Percentiles rank a stretch among this genome's conserved stretches.
Conservation (phyloP, 2,888 invertebrate genomes). For the Scelioninae gen. 1 region DNA sequence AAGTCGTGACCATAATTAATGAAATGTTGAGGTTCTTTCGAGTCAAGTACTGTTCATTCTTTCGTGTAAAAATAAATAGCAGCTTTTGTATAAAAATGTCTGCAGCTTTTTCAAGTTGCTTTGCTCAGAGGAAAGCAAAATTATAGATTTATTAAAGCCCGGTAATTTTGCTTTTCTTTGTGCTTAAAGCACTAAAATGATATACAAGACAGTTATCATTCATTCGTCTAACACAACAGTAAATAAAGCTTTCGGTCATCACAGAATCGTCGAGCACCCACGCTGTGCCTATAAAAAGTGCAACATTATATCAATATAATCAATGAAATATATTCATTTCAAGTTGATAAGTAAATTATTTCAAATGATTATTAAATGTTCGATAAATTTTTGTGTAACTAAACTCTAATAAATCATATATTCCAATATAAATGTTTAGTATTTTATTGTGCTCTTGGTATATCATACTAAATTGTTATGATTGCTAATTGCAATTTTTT, state of each 20-base stretch:
- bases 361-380: too few species aligned
- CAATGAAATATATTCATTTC: too few species aligned
- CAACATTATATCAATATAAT: neutral
- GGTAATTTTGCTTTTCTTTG: neutral
- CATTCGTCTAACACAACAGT: slow-evolving; percentile 39
- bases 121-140: neutral
- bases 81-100: slow-evolving; percentile 14
- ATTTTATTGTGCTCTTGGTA: too few species aligned
- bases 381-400: too few species aligned
- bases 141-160: neutral
- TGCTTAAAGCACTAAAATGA: neutral
- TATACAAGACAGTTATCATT: slow-evolving; percentile 27
- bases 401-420: too few species aligned
- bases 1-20: neutral
- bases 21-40: neutral
- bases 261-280: slow-evolving; percentile 45
- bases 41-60: slow-evolving; percentile 6
- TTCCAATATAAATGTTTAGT: too few species aligned
- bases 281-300: neutral
- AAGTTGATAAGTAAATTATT: too few species aligned
- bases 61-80: slow-evolving; percentile 23
- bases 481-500: too few species aligned
- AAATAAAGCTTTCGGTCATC: slow-evolving; percentile 56
- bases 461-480: too few species aligned
- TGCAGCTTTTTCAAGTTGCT: neutral